phyloP scores from a whole-genome alignment of 2,888 invertebrate genomes.

The Agrenia bidenticulata region DNA sequence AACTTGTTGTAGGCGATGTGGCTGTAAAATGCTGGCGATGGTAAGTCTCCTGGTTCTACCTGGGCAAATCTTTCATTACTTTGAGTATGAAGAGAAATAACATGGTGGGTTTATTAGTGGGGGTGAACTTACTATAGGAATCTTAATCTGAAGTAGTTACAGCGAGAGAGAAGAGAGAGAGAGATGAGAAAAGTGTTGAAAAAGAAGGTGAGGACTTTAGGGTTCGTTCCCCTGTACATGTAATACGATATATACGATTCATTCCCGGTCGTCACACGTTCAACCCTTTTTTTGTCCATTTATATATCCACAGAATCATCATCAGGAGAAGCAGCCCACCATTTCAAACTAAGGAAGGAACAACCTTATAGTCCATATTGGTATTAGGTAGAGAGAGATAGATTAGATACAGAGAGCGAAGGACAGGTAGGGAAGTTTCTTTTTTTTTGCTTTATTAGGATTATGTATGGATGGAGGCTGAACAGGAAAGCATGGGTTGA shows the following conservation, averaged over 20 bases:
- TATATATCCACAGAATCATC: too few species aligned
- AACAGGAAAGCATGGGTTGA: conserved; percentile 15
- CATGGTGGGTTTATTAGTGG: too few species aligned
- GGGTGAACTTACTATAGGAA: too few species aligned
- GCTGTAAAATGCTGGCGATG: too few species aligned
- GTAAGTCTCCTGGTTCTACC: too few species aligned
- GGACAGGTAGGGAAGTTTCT: conserved; percentile 5
- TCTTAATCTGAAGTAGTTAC: too few species aligned
- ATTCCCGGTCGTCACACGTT: conserved; percentile 17
- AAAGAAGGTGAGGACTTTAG: conserved; percentile 27
- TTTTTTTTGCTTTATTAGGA: neutral
- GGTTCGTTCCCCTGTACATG: conserved; percentile 29
- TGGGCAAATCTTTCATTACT: too few species aligned
- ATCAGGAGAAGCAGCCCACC: neutral
- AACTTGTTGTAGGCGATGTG: too few species aligned
- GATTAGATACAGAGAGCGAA: neutral
- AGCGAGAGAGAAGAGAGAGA: too few species aligned
- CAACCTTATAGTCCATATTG: neutral
- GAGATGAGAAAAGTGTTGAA: conserved; percentile 25
- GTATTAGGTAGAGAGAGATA: neutral
- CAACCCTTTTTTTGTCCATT: neutral
- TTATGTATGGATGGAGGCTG: too few species aligned
- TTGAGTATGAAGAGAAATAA: too few species aligned
- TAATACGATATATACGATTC: conserved; percentile 15
- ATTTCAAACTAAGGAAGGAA: too few species aligned